Evolutionary conservation across 1,140 invertebrate genomes (phyloP).

Genomic region (Drosophila bocki): DNA sequence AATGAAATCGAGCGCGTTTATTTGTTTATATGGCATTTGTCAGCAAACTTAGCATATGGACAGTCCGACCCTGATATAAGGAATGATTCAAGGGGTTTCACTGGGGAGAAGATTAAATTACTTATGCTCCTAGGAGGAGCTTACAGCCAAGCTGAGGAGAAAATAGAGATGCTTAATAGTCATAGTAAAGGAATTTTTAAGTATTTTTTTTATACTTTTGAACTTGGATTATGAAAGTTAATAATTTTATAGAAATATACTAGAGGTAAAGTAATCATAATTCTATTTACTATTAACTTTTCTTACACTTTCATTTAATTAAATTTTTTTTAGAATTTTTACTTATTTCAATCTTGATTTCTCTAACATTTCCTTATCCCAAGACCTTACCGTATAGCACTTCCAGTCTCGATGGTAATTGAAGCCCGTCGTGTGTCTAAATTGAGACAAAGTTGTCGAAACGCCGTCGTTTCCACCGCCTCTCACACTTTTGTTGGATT

Average conservation of each 20-base stretch:
- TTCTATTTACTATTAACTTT: neutral
- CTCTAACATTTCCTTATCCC: neutral
- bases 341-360: neutral
- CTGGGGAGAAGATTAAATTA: constrained; percentile 2
- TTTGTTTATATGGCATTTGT: constrained; percentile 78
- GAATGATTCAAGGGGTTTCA: constrained; percentile 2
- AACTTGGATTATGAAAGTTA: no score
- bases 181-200: neutral
- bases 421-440: constrained; percentile 70
- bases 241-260: neutral
- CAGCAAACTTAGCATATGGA: constrained; percentile 52
- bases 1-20: constrained; percentile 80
- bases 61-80: constrained; percentile 40
- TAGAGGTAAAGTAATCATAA: neutral
- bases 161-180: neutral
- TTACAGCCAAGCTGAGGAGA: neutral
- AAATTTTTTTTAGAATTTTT: neutral
- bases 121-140: neutral
- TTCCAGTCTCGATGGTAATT: constrained; percentile 52
- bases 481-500: neutral
- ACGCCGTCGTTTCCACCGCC: constrained; percentile 20
- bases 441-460: constrained; percentile 63
- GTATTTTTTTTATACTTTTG: no score
- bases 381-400: constrained; percentile 13
- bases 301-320: neutral